These are phyloP conservation scores for Drosophila ercepeae DNA, from an alignment of 1,140 invertebrate species.

Conservation along the genomic window DNA sequence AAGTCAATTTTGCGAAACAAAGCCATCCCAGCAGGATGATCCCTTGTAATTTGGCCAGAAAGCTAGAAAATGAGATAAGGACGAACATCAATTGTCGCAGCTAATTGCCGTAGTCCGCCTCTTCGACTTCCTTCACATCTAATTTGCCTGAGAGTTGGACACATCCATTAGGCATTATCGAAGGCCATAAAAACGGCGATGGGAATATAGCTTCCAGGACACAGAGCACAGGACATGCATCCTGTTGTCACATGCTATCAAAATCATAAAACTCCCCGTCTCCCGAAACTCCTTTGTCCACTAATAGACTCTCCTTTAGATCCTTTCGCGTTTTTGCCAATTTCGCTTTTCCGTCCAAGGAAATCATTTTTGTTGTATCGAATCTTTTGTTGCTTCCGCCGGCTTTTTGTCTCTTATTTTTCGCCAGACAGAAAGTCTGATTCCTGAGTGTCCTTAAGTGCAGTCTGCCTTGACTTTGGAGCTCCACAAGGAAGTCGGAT, in stretches of 20 bases:
- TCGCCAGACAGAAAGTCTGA: conserved; percentile 57
- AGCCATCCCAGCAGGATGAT: conserved; percentile 33
- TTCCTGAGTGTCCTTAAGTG: conserved; percentile 69
- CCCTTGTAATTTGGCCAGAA: conserved; percentile 21
- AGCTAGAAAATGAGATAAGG: conserved; percentile 17
- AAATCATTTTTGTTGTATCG: conserved; percentile 82
- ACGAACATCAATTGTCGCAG: conserved; percentile 21
- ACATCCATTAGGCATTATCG: conserved; percentile 69
- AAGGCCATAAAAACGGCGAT: conserved; percentile 38
- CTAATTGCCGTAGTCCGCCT: conserved; percentile 20
- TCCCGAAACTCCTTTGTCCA: conserved; percentile 64
- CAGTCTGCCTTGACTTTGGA: conserved; percentile 47
- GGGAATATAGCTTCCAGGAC: conserved; percentile 49
- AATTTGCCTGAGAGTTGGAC: conserved; percentile 51
- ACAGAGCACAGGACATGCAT: conserved; percentile 40
- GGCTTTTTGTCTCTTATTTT: conserved; percentile 42
- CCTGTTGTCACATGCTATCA: conserved; percentile 72
- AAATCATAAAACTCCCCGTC: conserved; percentile 80
- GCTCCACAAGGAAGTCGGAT: conserved; percentile 11
- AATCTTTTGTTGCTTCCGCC: conserved; percentile 75
- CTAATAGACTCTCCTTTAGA: conserved; percentile 64
- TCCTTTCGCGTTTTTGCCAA: conserved; percentile 66
- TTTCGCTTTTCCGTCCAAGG: conserved; percentile 71
- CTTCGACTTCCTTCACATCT: conserved; percentile 41
- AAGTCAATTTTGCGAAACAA: conserved; percentile 56